Evolutionary conservation across 2,797 vertebrate species (phyloP), one percentile per base, ranked within the genome.

Genomic region (Propithecus perrieri): DNA sequence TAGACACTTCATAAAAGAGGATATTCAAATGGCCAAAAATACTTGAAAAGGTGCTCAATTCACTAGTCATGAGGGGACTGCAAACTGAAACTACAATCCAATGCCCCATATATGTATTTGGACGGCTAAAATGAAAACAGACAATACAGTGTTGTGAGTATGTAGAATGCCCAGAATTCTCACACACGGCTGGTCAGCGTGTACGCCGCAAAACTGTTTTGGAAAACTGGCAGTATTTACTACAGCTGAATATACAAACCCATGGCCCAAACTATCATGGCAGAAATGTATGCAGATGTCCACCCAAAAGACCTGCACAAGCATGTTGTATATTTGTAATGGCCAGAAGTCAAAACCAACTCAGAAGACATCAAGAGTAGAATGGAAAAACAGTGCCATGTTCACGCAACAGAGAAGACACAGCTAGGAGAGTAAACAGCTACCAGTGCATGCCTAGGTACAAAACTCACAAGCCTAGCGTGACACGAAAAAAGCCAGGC

Each of bases 41-140:
- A 30, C 2, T 46, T 0, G 3, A 17, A 30, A 33, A 78, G 48
- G 11, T 5, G 18, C 50, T 69, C 48, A 8, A 9, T 1, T 59
- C 48, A 6, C 11, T 10, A 20, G 38, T 3, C 15, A 1, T 10
- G 67, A 41, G 30, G 26, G 53, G 55, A 4, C 57, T 2, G 18
- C 33, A 24, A 5, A 7, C 2, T 3, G 2, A 41, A 35, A 15
- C 12, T 18, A 5, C 6, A 46, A 1, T 0, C 50, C 22, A 0
- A 9, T 0, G 13, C 8, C 67, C 48, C 38, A 2, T 4, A 4
- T 1, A 2, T 2, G 4, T 2, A 5, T 28, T 8, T 5, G n/a
- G n/a, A 22, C 1, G 2, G 24, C 33, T 43, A 22, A 17, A 41
- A 33, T 13, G 28, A 7, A 30, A 74, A 61, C 55, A 55, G 46